Conservation (phyloP, 2,888 invertebrate genomes). For the Apamea monoglypha region DNA sequence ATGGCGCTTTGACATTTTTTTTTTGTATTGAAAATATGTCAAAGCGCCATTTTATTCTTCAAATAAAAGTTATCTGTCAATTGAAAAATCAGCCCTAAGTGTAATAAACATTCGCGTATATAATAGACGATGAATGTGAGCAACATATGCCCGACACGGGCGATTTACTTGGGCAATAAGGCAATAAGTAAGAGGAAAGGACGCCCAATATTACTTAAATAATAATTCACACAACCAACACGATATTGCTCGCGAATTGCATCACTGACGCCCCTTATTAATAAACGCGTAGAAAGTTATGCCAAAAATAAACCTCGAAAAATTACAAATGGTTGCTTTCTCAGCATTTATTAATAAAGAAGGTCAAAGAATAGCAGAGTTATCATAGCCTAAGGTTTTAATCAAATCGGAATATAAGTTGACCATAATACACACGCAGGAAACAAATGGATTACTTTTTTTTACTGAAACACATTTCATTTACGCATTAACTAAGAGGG, state of each 20-base stretch:
- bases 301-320: not conserved
- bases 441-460: conserved; percentile 50
- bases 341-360: not conserved
- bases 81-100: not conserved
- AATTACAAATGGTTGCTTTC: not conserved
- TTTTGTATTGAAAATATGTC: no score
- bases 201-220: conserved; percentile 23
- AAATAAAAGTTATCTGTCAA: no score
- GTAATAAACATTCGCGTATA: not conserved
- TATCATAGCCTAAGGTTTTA: not conserved
- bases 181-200: not conserved
- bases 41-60: no score
- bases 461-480: conserved; percentile 4
- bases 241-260: conserved; percentile 15
- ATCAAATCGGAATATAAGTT: conserved; percentile 45
- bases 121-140: conserved; percentile 1
- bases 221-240: conserved; percentile 34
- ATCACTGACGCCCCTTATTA: not conserved
- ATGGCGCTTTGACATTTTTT: no score
- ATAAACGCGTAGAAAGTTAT: not conserved
- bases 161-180: not conserved
- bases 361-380: not conserved
- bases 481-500: no score
- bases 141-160: not conserved
- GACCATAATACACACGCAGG: conserved; percentile 12